Base-by-base conservation (phyloP, 1,140 invertebrate species). In the Idris sp. region DNA sequence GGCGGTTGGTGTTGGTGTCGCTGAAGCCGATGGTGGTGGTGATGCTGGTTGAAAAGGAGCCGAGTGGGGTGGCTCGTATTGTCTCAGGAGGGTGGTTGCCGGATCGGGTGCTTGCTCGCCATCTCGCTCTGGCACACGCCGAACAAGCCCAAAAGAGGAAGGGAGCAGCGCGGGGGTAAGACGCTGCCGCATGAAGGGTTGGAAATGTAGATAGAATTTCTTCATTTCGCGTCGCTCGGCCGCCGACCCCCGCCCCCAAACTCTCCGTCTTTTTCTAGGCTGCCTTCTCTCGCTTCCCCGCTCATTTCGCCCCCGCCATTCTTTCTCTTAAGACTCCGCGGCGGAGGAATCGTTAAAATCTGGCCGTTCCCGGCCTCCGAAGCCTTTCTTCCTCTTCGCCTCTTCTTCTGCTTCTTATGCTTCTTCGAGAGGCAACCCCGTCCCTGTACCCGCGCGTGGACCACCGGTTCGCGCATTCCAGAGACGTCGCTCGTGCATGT, bases 161-260 rank as follows among this genome's bases (percentile, higher is more conserved):
- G 73, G 68, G 56, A 72, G 79, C 76, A 71, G 44, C 62, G 31
- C 14, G 18, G 81, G 81, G 84, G 84, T 83, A 86, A 87, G 86
- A 85, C 82, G 85, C 73, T 80, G 64, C 64, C 11, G 85, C 83
- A 86, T 86, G 86, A 87, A 87, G 85, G 86, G 86, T 87, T 87
- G 86, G 84, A 87, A 86, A 87, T 86, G 84, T 86, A 87, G 85
- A 87, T 86, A 87, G 85, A 87, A 87, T 87, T 87, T 87, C 86
- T 87, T 87, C 86, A 87, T 87, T 87, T 87, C 85, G 81, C 84
- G 82, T 87, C 81, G 79, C 79, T 81, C 82, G 80, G 76, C 81
- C 74, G 68, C 36, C 73, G 64, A 51, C 46, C 54, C 65, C 49
- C n/a, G 43, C 53, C 56, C 64, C 62, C 62, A 72, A 62, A 68